phyloP scores from a whole-genome alignment of 1,140 invertebrate species.

The Ditylenchus dipsaci region DNA sequence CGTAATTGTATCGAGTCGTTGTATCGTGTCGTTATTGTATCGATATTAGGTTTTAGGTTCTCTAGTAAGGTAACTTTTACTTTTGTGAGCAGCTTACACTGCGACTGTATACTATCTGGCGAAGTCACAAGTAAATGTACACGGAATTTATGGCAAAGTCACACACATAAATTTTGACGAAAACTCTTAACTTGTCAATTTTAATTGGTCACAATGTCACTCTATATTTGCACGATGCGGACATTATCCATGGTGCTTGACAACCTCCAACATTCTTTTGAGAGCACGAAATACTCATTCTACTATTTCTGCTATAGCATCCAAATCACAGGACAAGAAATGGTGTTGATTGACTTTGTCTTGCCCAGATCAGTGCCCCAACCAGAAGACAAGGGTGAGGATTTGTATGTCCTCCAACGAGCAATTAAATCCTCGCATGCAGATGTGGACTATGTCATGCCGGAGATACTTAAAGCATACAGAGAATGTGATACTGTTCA shows the following conservation, averaged over 20 bases:
- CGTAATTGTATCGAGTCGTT: too few relatives aligned
- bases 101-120: too few relatives aligned
- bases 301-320: neutral
- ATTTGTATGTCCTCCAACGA: constrained; percentile 92
- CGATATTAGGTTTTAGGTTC: too few relatives aligned
- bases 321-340: neutral
- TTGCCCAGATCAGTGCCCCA: constrained; percentile 67
- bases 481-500: constrained; percentile 54
- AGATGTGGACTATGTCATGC: constrained; percentile 71
- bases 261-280: constrained; percentile 82
- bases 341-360: constrained; percentile 47
- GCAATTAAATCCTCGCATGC: constrained; percentile 85
- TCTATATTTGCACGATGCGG: constrained; percentile 75
- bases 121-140: too few relatives aligned
- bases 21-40: too few relatives aligned
- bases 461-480: constrained; percentile 72
- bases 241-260: constrained; percentile 93
- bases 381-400: constrained; percentile 90
- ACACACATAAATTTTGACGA: too few relatives aligned
- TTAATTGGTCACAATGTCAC: too few relatives aligned
- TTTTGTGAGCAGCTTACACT: too few relatives aligned
- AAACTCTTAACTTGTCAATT: too few relatives aligned
- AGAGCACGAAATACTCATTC: neutral
- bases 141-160: too few relatives aligned
- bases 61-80: too few relatives aligned